Evolutionary conservation across 1,140 invertebrate species (phyloP), one percentile per base, ranked within the genome.

Genomic region (Trachymyrmex septentrionalis): DNA sequence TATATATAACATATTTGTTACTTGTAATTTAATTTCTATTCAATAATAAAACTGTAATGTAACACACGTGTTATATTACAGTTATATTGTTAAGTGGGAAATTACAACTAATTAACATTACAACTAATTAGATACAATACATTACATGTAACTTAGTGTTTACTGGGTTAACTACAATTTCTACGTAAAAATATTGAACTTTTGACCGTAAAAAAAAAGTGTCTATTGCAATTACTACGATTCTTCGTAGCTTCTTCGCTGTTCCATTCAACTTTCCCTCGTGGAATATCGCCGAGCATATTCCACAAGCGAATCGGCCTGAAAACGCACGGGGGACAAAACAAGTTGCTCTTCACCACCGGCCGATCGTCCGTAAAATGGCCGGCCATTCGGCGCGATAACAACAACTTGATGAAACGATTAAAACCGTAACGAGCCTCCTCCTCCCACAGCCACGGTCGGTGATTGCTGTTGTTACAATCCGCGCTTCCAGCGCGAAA

Each of bases 391-490:
- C 91, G 84, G n/a, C 78, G 89, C 86, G 86, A 88, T 93, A 91
- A 92, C 92, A 93, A 92, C 92, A 92, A 93, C 87, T 92, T 92
- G 92, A 93, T 93, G 92, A 91, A 93, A 92, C 92, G 92, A 93
- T 93, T 93, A 93, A 93, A 93, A 92, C 72, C 92, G 61, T 93
- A 92, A 93, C 92, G 92, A 93, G 92, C 73, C 55, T 84, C 77
- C 38, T 27, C 48, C 63, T 71, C 38, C 44, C 63, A 19, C 66
- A 6, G 59, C 84, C 85, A 86, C 50, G 59, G 38, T 19, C 67
- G 75, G 64, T 88, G 88, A 90, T 86, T 66, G 90, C 87, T 91
- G 90, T 91, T 91, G 86, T 88, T 90, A 91, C 69, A 86, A 81
- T 67, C n/a, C 38, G 57, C 67, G 66, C 71, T 86, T 78, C 67